These are phyloP conservation scores for Chrosomus eos DNA, from an alignment of 2,797 vertebrate genomes.

Conservation along the genomic window DNA sequence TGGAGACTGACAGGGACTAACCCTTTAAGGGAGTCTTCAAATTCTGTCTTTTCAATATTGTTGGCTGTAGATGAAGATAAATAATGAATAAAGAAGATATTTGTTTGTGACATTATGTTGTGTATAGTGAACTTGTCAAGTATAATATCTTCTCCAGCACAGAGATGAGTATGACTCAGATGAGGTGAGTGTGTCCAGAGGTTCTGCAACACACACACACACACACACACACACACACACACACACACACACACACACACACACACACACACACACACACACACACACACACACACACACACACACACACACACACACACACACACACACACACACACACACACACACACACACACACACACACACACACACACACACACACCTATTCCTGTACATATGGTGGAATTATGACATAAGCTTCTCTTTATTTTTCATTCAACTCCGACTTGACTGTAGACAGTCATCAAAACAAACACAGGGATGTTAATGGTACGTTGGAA, in stretches of 20 bases:
- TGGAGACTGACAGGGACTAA: too few relatives aligned
- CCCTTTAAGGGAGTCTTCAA: neutral
- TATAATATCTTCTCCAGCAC: neutral
- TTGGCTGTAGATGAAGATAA: neutral
- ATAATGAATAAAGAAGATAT: too few relatives aligned
- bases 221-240: too few relatives aligned
- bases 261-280: too few relatives aligned
- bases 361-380: too few relatives aligned
- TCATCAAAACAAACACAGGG: constrained; percentile 38
- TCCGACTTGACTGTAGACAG: constrained; percentile 10
- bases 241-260: too few relatives aligned
- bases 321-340: too few relatives aligned
- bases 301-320: too few relatives aligned
- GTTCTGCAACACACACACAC: neutral
- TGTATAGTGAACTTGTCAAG: neutral
- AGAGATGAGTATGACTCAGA: constrained; percentile 13
- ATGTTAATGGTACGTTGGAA: constrained; percentile 31
- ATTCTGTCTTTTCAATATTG: neutral
- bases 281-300: too few relatives aligned
- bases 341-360: too few relatives aligned
- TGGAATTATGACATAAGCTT: constrained; percentile 9
- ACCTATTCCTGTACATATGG: neutral
- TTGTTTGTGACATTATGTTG: neutral
- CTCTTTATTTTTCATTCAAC: neutral
- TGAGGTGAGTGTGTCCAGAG: neutral